These are phyloP conservation scores for Ochropleura leucogaster DNA, from an alignment of 2,888 invertebrate species.

Conservation along the genomic window DNA sequence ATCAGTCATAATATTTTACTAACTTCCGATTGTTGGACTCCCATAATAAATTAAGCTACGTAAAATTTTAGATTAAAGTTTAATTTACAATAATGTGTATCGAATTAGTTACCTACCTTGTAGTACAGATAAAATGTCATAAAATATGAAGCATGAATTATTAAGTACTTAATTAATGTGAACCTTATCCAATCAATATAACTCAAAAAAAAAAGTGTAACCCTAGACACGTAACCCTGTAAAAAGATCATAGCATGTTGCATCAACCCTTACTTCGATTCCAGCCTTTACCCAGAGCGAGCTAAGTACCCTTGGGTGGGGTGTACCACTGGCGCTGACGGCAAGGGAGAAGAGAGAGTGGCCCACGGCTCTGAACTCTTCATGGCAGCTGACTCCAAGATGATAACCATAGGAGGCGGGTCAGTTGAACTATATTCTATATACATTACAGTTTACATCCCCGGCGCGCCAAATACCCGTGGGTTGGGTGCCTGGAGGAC, in stretches of 20 bases:
- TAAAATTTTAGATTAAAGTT: not conserved
- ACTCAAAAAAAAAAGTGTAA: slow-evolving; percentile 9
- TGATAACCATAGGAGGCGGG: slow-evolving; percentile 99
- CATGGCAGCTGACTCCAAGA: slow-evolving; percentile 98
- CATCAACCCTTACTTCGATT: slow-evolving; percentile 68
- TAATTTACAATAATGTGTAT: not conserved
- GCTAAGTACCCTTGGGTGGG: slow-evolving; percentile 99
- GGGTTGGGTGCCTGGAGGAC: slow-evolving; percentile 96
- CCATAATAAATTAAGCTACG: not conserved
- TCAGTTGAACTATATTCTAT: slow-evolving; percentile 83
- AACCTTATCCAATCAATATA: not conserved
- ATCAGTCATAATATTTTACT: not conserved
- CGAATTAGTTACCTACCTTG: not conserved
- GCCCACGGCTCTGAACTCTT: slow-evolving; percentile 97
- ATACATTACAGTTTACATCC: slow-evolving; percentile 92
- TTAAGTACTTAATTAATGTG: not conserved
- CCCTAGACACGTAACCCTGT: slow-evolving; percentile 25
- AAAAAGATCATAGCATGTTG: slow-evolving; percentile 64
- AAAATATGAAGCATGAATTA: slow-evolving; percentile 11
- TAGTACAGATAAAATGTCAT: slow-evolving; percentile 2
- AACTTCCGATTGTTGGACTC: not conserved
- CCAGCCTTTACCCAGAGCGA: slow-evolving; percentile 95
- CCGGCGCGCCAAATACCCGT: slow-evolving; percentile 96
- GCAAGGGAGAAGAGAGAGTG: slow-evolving; percentile 91
- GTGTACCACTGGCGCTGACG: slow-evolving; percentile 76